phyloP scores from a whole-genome alignment of 1,140 invertebrate genomes.

The Vollenhovia emeryi region DNA sequence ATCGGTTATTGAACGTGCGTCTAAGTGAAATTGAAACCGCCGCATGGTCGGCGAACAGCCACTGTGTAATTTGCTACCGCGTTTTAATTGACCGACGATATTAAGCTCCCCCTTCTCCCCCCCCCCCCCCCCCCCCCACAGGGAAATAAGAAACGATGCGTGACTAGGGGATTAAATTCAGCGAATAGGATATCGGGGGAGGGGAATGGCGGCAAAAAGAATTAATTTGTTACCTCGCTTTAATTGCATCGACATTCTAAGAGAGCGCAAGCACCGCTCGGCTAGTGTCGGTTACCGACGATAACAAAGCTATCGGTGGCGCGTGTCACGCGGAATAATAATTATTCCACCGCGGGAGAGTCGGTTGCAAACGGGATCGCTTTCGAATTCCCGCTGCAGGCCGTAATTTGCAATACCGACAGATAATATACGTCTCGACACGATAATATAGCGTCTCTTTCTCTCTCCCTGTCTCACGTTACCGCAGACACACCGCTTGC shows the following conservation, averaged over 20 bases:
- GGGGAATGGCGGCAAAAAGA: neutral
- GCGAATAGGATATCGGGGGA: neutral
- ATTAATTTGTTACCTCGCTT: slow-evolving; percentile 34
- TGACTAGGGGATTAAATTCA: slow-evolving; percentile 28
- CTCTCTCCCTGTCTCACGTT: neutral
- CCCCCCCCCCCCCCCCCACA: neutral
- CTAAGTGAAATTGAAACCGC: slow-evolving; percentile 50
- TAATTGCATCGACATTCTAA: slow-evolving; percentile 19
- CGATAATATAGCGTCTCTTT: neutral
- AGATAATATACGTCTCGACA: slow-evolving; percentile 46
- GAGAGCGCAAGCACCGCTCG: neutral
- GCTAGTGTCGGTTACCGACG: neutral
- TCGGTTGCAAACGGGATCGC: slow-evolving; percentile 24
- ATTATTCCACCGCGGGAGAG: slow-evolving; percentile 27
- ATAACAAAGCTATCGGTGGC: slow-evolving; percentile 57
- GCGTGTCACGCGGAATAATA: slow-evolving; percentile 50
- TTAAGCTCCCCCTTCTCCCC: neutral
- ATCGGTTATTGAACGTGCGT: slow-evolving; percentile 36
- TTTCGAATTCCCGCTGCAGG: slow-evolving; percentile 37
- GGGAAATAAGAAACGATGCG: slow-evolving; percentile 30
- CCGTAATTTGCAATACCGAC: slow-evolving; percentile 34
- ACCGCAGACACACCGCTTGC: neutral
- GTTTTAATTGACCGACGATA: slow-evolving; percentile 53
- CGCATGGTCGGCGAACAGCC: neutral
- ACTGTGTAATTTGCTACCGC: slow-evolving; percentile 51